Base-by-base conservation (phyloP, 2,797 vertebrate genomes). In the Lerista edwardsae region DNA sequence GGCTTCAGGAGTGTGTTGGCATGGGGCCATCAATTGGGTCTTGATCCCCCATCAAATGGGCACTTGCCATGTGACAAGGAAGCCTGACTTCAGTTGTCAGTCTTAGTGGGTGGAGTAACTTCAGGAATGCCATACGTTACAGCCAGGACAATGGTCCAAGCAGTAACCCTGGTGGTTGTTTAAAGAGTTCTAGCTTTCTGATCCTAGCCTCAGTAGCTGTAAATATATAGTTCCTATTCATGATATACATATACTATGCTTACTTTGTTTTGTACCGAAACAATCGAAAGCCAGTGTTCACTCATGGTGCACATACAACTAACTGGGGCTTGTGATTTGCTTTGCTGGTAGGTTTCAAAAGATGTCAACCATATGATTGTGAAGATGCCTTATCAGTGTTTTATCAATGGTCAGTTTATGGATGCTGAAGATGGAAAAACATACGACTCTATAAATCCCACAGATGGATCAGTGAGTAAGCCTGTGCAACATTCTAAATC, bases 371-470 rank as follows among this genome's bases (percentile, higher is more conserved):
- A 97, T 90, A 98, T 99, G 97, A 98, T 96, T 0, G 91, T 99
- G 91, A 98, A 97, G 89, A 98, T 99, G 97, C 98, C 98, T 0
- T 88, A 97, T 89, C 98, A 99, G 90, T 99, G 98, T 89, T 99
- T 99, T 88, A 98, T 99, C 92, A 96, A 99, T 1, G 98, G 98
- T 2, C 91, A 93, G 57, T 99, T 99, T 91, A 93, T 97, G 83
- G 95, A 98, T 77, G 97, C 98, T 7, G 97, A 98, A 78, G 96
- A 96, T 25, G 97, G 96, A 59, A 97, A 98, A 93, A 97, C 96
- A 0, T 98, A 96, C 0, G 80, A 97, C 25, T 98, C 97, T 41
- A 90, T 99, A 93, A 98, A 97, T 92, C 98, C 98, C 39, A 96
- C 97, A 0, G 98, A 99, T 21, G 98, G 98, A 90, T 98, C 98